A percentile compares a stretch with the other conserved stretches of the same genome.
These are phyloP conservation scores for Drosophila buzzatii DNA, from an alignment of 2,888 invertebrate species.

Conservation along the genomic window DNA sequence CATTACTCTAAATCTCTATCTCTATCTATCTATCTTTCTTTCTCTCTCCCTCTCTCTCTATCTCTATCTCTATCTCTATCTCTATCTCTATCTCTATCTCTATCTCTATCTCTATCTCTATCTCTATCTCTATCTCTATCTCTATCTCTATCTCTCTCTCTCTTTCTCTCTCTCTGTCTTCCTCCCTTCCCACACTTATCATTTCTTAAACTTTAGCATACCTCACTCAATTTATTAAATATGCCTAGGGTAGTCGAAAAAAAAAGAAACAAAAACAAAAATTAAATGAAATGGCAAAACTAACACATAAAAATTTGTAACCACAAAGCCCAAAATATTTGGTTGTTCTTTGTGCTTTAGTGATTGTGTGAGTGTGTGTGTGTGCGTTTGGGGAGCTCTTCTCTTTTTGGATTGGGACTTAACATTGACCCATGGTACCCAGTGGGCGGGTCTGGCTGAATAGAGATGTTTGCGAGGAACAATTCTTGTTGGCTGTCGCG, in stretches of 20 bases:
- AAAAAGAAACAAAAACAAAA: constrained; percentile 25
- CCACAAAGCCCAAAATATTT: constrained; percentile 58
- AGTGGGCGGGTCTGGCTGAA: constrained; percentile 45
- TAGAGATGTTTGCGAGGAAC: constrained; percentile 60
- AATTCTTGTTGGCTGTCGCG: constrained; percentile 59
- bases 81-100: too few relatives aligned
- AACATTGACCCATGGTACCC: constrained; percentile 68
- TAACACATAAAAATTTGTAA: constrained; percentile 76
- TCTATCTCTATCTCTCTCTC: too few relatives aligned
- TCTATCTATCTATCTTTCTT: too few relatives aligned
- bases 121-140: too few relatives aligned
- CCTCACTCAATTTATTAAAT: not conserved
- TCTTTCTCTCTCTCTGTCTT: not conserved
- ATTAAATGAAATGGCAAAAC: constrained; percentile 67
- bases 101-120: too few relatives aligned
- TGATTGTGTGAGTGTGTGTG: constrained; percentile 5
- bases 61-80: too few relatives aligned
- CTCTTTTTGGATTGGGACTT: constrained; percentile 26
- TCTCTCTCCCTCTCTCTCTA: too few relatives aligned
- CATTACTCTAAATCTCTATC: too few relatives aligned
- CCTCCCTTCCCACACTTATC: not conserved
- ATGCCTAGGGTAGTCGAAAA: constrained; percentile 30
- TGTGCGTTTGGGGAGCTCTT: constrained; percentile 1
- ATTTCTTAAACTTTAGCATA: not conserved
- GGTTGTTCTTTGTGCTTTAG: constrained; percentile 14